A percentile compares a stretch with the other conserved stretches of the same genome.
phyloP scores from a whole-genome alignment of 2,113 vertebrate species.

The Xiphophorus hellerii region DNA sequence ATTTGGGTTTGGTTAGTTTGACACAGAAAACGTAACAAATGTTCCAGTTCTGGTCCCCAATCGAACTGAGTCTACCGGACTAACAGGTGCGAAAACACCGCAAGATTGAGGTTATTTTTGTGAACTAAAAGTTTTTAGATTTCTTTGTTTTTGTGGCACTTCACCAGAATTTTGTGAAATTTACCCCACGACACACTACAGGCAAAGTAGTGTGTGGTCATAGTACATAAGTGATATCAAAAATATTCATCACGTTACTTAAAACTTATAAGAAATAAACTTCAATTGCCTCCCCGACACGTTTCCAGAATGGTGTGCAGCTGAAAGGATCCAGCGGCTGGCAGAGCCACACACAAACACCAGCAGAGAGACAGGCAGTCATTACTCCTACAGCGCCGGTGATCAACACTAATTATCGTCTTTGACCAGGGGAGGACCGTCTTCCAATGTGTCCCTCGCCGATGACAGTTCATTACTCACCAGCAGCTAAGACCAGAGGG shows the following conservation, averaged over 20 bases:
- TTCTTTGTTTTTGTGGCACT: not conserved
- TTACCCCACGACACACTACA: not conserved
- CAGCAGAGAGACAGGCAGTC: constrained; percentile 22
- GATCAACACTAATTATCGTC: constrained; percentile 70
- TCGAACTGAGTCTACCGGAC: no score
- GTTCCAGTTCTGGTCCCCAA: no score
- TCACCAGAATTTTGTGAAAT: not conserved
- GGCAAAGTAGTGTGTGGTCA: not conserved
- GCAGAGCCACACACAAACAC: not conserved
- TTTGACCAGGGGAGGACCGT: constrained; percentile 51
- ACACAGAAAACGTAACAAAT: no score
- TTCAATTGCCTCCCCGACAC: no score
- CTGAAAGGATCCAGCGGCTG: not conserved
- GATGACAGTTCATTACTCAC: constrained; percentile 76
- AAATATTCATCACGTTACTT: not conserved
- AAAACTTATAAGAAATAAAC: not conserved
- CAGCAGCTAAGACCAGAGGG: constrained; percentile 28
- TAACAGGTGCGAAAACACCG: no score
- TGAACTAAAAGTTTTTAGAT: not conserved
- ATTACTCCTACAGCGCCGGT: constrained; percentile 43
- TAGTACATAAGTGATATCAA: not conserved
- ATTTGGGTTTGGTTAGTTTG: no score
- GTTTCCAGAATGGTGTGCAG: not conserved
- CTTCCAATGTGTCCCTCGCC: constrained; percentile 43
- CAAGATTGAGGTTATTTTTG: not conserved